A percentile compares a stretch with the other conserved stretches of the same genome.
These are phyloP conservation scores for Papilio machaon DNA, from an alignment of 1,140 invertebrate genomes.

Conservation along the genomic window DNA sequence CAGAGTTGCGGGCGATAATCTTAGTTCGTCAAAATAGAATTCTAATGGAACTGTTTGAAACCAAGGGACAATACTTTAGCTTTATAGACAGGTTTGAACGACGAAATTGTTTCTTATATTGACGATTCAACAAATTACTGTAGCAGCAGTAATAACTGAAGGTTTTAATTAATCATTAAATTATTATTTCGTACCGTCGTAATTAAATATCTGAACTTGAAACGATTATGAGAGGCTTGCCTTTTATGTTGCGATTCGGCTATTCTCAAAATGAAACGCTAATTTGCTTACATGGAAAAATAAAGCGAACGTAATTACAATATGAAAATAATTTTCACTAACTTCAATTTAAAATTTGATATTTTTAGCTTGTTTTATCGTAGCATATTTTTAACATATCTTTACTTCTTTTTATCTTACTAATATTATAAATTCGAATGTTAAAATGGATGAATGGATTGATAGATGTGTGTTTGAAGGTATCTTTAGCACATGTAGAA, in stretches of 20 bases:
- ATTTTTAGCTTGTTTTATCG: not conserved
- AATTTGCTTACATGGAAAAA: not conserved
- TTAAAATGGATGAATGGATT: too few relatives aligned
- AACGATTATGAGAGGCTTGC: not conserved
- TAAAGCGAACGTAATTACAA: not conserved
- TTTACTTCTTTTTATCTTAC: too few relatives aligned
- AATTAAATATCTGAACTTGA: conserved; percentile 20
- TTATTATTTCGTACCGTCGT: not conserved
- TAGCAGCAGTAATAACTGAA: not conserved
- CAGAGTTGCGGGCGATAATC: too few relatives aligned
- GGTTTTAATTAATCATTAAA: not conserved
- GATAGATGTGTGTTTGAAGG: too few relatives aligned
- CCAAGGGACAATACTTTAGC: not conserved
- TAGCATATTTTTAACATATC: not conserved
- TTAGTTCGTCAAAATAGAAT: not conserved
- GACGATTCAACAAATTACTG: not conserved
- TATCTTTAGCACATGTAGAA: too few relatives aligned
- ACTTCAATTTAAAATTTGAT: not conserved
- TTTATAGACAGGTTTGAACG: not conserved
- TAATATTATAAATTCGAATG: too few relatives aligned
- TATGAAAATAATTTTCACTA: not conserved
- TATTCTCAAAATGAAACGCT: not conserved
- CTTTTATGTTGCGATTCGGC: not conserved
- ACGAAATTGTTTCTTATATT: not conserved
- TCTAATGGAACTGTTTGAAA: not conserved